Percentiles rank a stretch among this genome's conserved stretches.
phyloP scores from a whole-genome alignment of 2,888 invertebrate species.

The Nomada flava region DNA sequence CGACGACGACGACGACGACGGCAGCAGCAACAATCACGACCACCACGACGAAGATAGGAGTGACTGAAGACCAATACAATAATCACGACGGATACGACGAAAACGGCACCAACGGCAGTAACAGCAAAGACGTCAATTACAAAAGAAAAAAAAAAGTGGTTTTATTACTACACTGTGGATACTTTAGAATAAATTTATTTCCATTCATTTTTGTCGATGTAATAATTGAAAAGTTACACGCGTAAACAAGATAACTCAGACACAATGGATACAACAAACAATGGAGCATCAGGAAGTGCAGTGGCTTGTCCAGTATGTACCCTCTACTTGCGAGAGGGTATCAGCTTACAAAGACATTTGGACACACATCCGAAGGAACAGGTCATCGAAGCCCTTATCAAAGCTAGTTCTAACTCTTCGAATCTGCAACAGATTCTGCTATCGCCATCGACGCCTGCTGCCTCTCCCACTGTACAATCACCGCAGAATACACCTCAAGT shows the following conservation, averaged over 20 bases:
- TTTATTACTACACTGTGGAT: slow-evolving; percentile 20
- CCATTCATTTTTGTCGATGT: slow-evolving; percentile 33
- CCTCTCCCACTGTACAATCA: slow-evolving; percentile 56
- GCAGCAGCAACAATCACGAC: slow-evolving; percentile 12
- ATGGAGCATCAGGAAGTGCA: slow-evolving; percentile 75
- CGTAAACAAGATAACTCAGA: slow-evolving; percentile 28
- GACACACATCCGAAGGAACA: slow-evolving; percentile 95
- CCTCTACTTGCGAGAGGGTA: slow-evolving; percentile 92
- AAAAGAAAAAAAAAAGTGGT: slow-evolving; percentile 36
- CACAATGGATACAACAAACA: slow-evolving; percentile 70
- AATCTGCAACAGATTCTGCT: slow-evolving; percentile 63
- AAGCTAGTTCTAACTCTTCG: slow-evolving; percentile 81
- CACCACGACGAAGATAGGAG: slow-evolving; percentile 11
- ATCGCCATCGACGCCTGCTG: slow-evolving; percentile 59
- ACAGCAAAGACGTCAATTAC: slow-evolving; percentile 47
- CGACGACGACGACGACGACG: slow-evolving; percentile 1
- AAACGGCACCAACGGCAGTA: slow-evolving; percentile 33
- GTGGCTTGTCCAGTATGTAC: slow-evolving; percentile 93
- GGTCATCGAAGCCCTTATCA: slow-evolving; percentile 91
- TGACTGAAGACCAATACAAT: not conserved
- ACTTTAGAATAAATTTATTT: slow-evolving; percentile 35
- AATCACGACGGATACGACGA: too few species aligned
- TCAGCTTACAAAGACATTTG: slow-evolving; percentile 92
- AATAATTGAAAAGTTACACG: slow-evolving; percentile 38
- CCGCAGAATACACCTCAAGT: slow-evolving; percentile 59